Evolutionary conservation across 2,888 invertebrate species (phyloP), one percentile per base, ranked within the genome.

Genomic region (Psylliodes chrysocephalus): DNA sequence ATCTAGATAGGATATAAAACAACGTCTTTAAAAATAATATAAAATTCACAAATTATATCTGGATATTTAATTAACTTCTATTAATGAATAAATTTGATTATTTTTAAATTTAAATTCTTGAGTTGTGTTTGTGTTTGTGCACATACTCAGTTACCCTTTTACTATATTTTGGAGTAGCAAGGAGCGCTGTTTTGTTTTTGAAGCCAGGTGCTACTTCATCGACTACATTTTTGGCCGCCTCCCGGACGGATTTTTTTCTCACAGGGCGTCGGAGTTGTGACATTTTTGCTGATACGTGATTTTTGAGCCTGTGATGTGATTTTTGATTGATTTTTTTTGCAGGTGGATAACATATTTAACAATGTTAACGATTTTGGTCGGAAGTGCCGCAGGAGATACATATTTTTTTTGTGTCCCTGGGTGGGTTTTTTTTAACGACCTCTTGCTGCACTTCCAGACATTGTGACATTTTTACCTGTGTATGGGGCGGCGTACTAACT

Each of bases 381-480:
- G 75, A 74, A 74, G 81, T 76, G 81, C 75, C 78, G 81, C 78
- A 75, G 72, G 78, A 79, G 81, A 79, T 74, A 74, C 79, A 78
- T 81, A n/a, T 82, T 83, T 82, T 83, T 83, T 82, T 83, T 81
- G 79, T 79, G 81, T 79, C 82, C 82, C 76, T 79, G 76, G 80
- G 79, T 49, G 81, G 62, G 47, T 52, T 47, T 77, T 75, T 40
- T 75, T 40, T 47, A 10, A 22, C 18, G 17, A 22, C 22, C 80
- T 80, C 80, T 78, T 77, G 78, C 80, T 79, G 71, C 78, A 77
- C 82, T 82, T 82, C 81, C 82, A 82, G 83, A 84, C 88, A 88
- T 88, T 90, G 91, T 91, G 91, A 91, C 91, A 91, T 89, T 90
- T 91, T 62, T 91, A 86, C 89, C 89, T 91, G 91, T 91, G 91